Percentiles rank a stretch among this genome's conserved stretches.
Evolutionary conservation across 2,113 vertebrate species (phyloP).

Genomic region (Heliornis fulica): DNA sequence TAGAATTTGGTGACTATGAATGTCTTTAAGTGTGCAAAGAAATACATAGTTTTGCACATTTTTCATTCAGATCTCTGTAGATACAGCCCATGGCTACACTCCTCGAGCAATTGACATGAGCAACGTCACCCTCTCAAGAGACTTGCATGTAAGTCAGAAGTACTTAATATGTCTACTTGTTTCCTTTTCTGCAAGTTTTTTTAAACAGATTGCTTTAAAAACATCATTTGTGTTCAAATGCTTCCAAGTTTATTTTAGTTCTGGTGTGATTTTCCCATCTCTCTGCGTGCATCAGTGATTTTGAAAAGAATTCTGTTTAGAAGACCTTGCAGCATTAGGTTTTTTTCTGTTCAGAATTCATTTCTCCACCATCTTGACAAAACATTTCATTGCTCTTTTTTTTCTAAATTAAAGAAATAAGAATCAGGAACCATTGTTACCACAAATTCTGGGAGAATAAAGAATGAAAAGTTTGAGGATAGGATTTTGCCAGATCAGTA

Average conservation of each 20-base stretch:
- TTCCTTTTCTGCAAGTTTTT: not conserved
- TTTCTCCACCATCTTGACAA: not conserved
- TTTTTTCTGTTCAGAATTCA: not conserved
- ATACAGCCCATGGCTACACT: constrained; percentile 85
- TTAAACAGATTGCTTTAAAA: not conserved
- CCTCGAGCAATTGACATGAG: constrained; percentile 96
- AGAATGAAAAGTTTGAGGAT: not conserved
- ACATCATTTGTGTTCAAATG: not conserved
- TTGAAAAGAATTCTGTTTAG: not conserved
- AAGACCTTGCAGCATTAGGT: not conserved
- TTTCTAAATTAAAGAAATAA: not conserved
- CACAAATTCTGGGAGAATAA: not conserved
- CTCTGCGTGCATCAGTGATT: not conserved
- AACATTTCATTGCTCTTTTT: not conserved
- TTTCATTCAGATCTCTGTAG: constrained; percentile 83
- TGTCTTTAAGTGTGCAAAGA: not conserved
- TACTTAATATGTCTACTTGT: not conserved
- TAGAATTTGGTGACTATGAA: not conserved
- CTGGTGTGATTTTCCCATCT: not conserved
- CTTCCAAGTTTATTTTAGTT: not conserved
- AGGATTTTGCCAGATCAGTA: not conserved
- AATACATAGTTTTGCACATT: not conserved
- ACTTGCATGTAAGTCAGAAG: constrained; percentile 85
- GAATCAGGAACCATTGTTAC: not conserved
- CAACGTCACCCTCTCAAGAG: constrained; percentile 92